Conservation (phyloP, 2,113 vertebrate species). For the Pterophyllum scalare region DNA sequence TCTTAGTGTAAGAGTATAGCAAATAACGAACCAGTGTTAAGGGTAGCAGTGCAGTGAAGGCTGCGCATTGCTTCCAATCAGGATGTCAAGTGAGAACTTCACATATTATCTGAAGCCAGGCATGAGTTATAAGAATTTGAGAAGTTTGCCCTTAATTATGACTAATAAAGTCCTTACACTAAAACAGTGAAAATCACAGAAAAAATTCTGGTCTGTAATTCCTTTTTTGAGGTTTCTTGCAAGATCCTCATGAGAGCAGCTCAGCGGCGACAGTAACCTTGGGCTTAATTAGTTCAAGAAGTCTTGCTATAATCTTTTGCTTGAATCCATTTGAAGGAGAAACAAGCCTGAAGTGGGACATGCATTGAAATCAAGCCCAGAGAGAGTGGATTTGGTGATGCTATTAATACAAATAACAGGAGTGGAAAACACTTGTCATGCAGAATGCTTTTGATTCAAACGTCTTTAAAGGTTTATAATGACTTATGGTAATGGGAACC, state of each 20-base stretch:
- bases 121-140: neutral
- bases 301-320: slow-evolving; percentile 37
- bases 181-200: slow-evolving; percentile 22
- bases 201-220: slow-evolving; percentile 23
- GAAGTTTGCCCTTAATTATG: slow-evolving; percentile 15
- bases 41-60: neutral
- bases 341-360: slow-evolving; percentile 38
- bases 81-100: neutral
- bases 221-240: slow-evolving; percentile 9
- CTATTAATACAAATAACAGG: slow-evolving; percentile 42
- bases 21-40: neutral
- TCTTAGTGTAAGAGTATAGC: neutral
- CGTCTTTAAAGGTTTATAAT: slow-evolving; percentile 60
- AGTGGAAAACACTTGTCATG: slow-evolving; percentile 36
- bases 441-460: slow-evolving; percentile 26
- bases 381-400: slow-evolving; percentile 12
- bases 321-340: slow-evolving; percentile 42
- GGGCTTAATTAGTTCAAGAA: slow-evolving; percentile 64
- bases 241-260: slow-evolving; percentile 30
- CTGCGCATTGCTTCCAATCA: neutral
- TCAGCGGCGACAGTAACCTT: slow-evolving; percentile 38
- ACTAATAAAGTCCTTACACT: slow-evolving; percentile 32
- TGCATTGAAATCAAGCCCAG: slow-evolving; percentile 26
- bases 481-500: slow-evolving; percentile 64
- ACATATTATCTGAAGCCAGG: neutral